Evolutionary conservation across 2,888 invertebrate genomes (phyloP), one percentile per base, ranked within the genome.

Genomic region (Danaus chrysippus): DNA sequence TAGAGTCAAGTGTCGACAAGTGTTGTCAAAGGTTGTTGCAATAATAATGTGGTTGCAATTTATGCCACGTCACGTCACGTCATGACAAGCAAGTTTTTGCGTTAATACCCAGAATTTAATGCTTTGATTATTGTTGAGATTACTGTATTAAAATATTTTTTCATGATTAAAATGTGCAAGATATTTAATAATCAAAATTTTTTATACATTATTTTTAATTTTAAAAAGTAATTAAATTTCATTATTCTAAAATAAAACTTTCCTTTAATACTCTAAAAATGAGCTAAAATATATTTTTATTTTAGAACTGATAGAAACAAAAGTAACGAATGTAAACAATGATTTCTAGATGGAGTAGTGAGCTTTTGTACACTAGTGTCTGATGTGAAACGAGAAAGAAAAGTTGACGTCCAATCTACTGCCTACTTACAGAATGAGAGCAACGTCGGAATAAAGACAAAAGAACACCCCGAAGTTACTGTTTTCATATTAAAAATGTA

Each of bases 341-440:
- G 75, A 78, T 83, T 69, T 74, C 71, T 75, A 73, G 71, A 73
- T 73, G 73, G 76, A 73, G 76, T 78, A 73, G 81, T 77, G 72
- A 70, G 74, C 81, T 84, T 83, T 85, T 77, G 67, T 69, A 75
- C 70, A 71, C 78, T 56, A 75, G 73, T 74, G 75, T 78, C 79
- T 81, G 78, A 77, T 78, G 75, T 74, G 73, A 67, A 76, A 81
- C 84, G 83, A 82, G 75, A 74, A 49, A 71, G 75, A 79, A 84
- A 86, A 84, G 78, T 83, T 84, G 83, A 78, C 79, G 83, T 85
- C 75, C 82, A 82, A 84, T 85, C 81, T 79, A 75, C 75, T 81
- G 81, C 79, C 78, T 84, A 84, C 84, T 85, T 84, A 82, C 70
- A 79, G 76, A 86, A 86, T 85, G 84, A 85, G 77, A 83, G 73